phyloP scores from a whole-genome alignment of 2,888 invertebrate species.

The Drosophila algonquin region DNA sequence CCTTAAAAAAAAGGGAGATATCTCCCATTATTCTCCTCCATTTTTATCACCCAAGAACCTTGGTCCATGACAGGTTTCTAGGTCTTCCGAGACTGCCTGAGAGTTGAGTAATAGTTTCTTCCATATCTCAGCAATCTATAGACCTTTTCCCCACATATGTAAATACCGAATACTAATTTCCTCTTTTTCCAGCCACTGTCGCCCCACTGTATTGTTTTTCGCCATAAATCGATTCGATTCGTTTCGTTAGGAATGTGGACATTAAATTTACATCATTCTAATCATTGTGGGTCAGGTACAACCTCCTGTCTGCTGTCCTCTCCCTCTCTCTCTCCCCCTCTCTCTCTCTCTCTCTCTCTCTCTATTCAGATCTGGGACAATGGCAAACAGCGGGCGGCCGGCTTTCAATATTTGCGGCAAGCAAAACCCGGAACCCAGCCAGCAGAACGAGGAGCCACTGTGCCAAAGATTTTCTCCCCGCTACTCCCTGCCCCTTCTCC shows the following conservation, averaged over 20 bases:
- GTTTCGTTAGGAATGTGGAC: slow-evolving; percentile 2
- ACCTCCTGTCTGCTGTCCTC: slow-evolving; percentile 4
- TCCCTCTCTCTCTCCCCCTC: too few relatives aligned
- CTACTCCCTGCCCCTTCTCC: neutral
- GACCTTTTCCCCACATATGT: neutral
- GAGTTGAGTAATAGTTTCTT: neutral
- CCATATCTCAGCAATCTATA: too few relatives aligned
- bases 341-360: neutral
- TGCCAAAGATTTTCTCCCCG: slow-evolving; percentile 41
- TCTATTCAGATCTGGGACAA: slow-evolving; percentile 28
- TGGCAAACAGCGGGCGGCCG: slow-evolving; percentile 29
- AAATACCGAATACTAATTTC: slow-evolving; percentile 5
- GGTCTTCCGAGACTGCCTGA: neutral
- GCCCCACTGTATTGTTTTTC: slow-evolving; percentile 2
- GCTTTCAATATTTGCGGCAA: slow-evolving; percentile 40
- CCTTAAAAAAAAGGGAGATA: neutral
- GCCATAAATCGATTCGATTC: slow-evolving; percentile 23
- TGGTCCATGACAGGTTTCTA: neutral
- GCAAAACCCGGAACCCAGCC: slow-evolving; percentile 16
- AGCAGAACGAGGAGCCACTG: slow-evolving; percentile 43
- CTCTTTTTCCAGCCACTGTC: neutral
- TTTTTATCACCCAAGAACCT: neutral
- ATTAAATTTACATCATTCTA: slow-evolving; percentile 30
- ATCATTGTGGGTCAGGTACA: slow-evolving; percentile 42
- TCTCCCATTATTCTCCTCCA: neutral